phyloP scores from a whole-genome alignment of 2,888 invertebrate genomes.

The Apodemia hepburni region DNA sequence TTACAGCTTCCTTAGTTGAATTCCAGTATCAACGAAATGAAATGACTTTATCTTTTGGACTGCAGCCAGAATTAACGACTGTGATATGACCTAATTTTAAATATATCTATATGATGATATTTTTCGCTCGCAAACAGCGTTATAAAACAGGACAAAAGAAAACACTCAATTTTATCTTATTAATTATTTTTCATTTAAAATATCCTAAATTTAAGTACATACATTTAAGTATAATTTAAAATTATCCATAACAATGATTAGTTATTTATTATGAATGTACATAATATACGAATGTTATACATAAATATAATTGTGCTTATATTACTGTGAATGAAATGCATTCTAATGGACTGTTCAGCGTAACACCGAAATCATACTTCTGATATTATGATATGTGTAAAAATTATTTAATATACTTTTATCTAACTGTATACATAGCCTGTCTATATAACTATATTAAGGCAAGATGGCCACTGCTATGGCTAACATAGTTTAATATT shows the following conservation, averaged over 20 bases:
- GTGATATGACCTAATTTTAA: slow-evolving; percentile 2
- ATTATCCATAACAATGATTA: slow-evolving; percentile 74
- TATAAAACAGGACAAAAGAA: slow-evolving; percentile 33
- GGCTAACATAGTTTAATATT: slow-evolving; percentile 61
- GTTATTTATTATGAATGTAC: slow-evolving; percentile 70
- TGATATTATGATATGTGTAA: slow-evolving; percentile 54
- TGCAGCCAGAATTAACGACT: slow-evolving; percentile 3
- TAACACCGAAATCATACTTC: slow-evolving; percentile 43
- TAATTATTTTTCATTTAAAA: slow-evolving; percentile 72
- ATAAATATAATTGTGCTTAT: slow-evolving; percentile 71
- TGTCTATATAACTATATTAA: slow-evolving; percentile 44
- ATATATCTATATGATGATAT: not conserved
- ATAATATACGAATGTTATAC: slow-evolving; percentile 55
- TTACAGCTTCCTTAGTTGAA: not conserved
- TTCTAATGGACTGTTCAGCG: slow-evolving; percentile 66
- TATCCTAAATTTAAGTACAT: slow-evolving; percentile 66
- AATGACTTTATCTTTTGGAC: slow-evolving; percentile 4
- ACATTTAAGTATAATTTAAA: slow-evolving; percentile 67
- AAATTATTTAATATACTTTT: slow-evolving; percentile 41
- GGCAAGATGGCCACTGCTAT: slow-evolving; percentile 76
- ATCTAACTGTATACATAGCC: slow-evolving; percentile 33
- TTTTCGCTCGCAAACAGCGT: not conserved
- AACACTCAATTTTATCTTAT: slow-evolving; percentile 54
- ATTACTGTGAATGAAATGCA: slow-evolving; percentile 74
- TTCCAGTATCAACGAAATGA: not conserved